phyloP scores from a whole-genome alignment of 2,113 vertebrate species.

The Hydrochoerus hydrochaeris region DNA sequence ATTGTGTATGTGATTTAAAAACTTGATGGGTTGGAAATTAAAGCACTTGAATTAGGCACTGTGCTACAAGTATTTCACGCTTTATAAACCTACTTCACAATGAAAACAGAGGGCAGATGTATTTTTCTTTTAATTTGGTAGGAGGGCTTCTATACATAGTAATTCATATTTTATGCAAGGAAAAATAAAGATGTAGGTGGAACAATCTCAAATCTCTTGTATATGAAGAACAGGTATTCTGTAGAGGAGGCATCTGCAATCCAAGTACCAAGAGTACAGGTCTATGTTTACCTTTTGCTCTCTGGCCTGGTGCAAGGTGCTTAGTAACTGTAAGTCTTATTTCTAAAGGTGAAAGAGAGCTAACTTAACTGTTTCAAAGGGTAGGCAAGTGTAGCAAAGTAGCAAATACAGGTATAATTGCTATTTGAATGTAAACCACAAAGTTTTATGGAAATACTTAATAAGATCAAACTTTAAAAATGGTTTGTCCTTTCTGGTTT shows the following conservation, averaged over 20 bases:
- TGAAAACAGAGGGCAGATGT: constrained; percentile 11
- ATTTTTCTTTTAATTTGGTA: constrained; percentile 46
- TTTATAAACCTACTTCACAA: neutral
- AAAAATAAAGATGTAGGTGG: neutral
- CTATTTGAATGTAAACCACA: neutral
- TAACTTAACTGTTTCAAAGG: neutral
- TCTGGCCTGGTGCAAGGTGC: neutral
- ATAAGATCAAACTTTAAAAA: constrained; percentile 16
- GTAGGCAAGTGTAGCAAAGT: neutral
- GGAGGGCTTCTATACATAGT: neutral
- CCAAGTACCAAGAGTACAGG: neutral
- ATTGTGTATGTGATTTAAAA: constrained; percentile 62
- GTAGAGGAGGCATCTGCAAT: neutral
- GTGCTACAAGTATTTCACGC: constrained; percentile 67
- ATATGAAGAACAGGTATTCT: neutral
- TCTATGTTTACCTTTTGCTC: neutral
- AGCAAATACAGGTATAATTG: neutral
- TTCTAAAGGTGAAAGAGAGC: neutral
- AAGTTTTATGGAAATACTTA: neutral
- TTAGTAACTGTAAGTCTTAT: neutral
- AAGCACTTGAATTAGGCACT: constrained; percentile 55
- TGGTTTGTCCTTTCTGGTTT: neutral
- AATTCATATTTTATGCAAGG: constrained; percentile 29
- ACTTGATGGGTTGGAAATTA: constrained; percentile 67
- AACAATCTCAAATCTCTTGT: neutral